These are phyloP conservation scores for Schizopygopsis pylzovi DNA, from an alignment of 2,797 vertebrate genomes.

Conservation along the genomic window DNA sequence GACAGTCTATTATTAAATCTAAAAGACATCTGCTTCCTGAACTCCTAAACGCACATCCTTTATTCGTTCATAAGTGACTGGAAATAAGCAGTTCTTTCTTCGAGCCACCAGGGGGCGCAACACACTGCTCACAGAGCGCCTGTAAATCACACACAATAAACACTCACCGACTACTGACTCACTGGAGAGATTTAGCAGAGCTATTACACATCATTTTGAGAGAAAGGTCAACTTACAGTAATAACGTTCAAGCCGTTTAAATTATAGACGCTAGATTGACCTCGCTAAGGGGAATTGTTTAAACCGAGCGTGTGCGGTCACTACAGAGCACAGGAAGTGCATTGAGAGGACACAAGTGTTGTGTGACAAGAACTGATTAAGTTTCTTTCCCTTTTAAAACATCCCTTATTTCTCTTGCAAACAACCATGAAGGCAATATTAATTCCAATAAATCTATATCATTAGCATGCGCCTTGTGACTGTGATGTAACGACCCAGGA, in stretches of 20 bases:
- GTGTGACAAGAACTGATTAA: neutral
- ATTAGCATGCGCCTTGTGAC: neutral
- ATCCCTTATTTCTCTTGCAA: too few relatives aligned
- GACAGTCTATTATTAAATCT: neutral
- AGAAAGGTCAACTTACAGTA: constrained; percentile 1
- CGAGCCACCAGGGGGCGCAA: constrained; percentile 69
- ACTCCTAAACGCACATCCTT: neutral
- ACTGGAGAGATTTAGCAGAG: constrained; percentile 15
- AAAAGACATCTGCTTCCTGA: constrained; percentile 21
- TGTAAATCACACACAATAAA: neutral
- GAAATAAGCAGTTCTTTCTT: constrained; percentile 38
- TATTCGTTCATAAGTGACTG: neutral
- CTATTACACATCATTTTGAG: neutral
- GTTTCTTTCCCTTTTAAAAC: neutral
- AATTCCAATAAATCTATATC: neutral
- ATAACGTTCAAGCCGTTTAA: neutral
- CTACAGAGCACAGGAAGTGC: constrained; percentile 18
- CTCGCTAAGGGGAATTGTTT: neutral
- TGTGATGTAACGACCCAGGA: neutral
- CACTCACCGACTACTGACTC: constrained; percentile 7
- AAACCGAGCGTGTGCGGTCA: neutral
- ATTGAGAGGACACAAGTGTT: neutral
- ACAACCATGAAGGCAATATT: neutral
- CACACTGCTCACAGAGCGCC: neutral
- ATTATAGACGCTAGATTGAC: neutral